Percentiles rank a stretch among this genome's conserved stretches.
These are phyloP conservation scores for Limnephilus marmoratus DNA, from an alignment of 2,888 invertebrate genomes.

Conservation along the genomic window DNA sequence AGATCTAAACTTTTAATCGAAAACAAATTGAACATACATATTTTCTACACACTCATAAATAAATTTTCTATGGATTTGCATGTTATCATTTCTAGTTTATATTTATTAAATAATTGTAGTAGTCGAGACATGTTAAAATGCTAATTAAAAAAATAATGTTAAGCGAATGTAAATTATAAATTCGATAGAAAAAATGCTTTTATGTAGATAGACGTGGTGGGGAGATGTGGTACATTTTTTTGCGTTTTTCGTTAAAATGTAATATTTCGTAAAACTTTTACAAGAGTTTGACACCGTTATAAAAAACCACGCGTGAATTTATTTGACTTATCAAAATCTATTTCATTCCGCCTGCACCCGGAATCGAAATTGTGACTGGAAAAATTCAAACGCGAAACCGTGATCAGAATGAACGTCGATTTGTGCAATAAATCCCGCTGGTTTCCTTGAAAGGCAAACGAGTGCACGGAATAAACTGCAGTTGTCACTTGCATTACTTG, in stretches of 20 bases:
- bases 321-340: background rate
- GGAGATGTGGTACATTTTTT: no score
- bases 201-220: no score
- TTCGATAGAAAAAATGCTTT: no score
- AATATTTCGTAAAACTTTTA: no score
- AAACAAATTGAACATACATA: background rate
- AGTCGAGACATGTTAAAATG: background rate
- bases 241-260: no score
- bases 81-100: background rate
- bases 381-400: background rate
- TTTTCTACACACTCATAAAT: background rate
- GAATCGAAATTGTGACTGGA: background rate
- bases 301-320: background rate
- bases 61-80: background rate
- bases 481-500: slow-evolving; percentile 16
- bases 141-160: no score
- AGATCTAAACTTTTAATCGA: background rate
- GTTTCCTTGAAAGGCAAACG: slow-evolving; percentile 6
- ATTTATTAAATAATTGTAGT: background rate
- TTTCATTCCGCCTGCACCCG: background rate
- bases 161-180: no score
- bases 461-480: background rate
- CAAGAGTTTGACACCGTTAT: no score
- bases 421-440: background rate
- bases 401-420: background rate